Evolutionary conservation across 1,140 invertebrate species (phyloP).

Genomic region (Rhopalosiphum maidis): DNA sequence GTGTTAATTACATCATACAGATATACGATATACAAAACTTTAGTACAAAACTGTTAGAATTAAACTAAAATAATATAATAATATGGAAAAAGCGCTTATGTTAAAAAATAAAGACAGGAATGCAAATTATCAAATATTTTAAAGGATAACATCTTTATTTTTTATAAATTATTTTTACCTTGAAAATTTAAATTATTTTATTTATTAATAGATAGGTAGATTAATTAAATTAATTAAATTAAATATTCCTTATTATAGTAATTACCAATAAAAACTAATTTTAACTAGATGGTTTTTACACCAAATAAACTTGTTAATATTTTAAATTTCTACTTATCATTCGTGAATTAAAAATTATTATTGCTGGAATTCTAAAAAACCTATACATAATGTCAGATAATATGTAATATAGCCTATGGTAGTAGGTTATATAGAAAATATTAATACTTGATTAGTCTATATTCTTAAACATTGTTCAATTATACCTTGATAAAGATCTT

Average conservation of each 20-base stretch:
- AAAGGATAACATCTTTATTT: not conserved
- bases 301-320: not conserved
- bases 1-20: not conserved
- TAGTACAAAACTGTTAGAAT: too few species aligned
- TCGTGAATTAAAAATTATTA: not conserved
- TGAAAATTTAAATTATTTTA: not conserved
- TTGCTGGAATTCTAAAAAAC: not conserved
- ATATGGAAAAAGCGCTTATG: not conserved
- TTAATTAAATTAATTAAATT: not conserved
- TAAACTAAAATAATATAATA: not conserved
- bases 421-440: not conserved
- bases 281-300: not conserved
- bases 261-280: not conserved
- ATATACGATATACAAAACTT: too few species aligned
- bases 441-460: not conserved
- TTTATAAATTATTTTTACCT: not conserved
- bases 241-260: not conserved
- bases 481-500: not conserved
- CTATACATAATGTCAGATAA: not conserved
- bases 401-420: not conserved
- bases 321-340: not conserved
- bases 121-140: slow-evolving; percentile 1
- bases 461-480: not conserved
- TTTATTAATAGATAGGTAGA: not conserved
- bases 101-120: not conserved